These are phyloP conservation scores for Heteromyza rotundicornis DNA, from an alignment of 2,888 invertebrate species.

Conservation along the genomic window DNA sequence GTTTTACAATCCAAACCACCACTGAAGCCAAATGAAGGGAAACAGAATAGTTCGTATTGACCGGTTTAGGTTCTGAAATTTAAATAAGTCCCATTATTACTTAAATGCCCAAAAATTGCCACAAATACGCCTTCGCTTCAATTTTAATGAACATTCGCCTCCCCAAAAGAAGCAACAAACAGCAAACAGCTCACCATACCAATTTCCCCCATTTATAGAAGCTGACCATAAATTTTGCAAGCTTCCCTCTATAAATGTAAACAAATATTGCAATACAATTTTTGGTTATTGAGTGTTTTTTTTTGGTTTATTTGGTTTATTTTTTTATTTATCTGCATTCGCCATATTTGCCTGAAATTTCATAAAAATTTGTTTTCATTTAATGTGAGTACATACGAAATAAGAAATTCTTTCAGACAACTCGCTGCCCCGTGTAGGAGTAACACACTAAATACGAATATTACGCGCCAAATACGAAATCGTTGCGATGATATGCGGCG, in stretches of 20 bases:
- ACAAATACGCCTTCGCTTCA: background rate
- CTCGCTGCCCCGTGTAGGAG: no score
- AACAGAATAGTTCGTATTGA: no score
- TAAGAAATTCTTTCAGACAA: background rate
- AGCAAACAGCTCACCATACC: conserved; percentile 5
- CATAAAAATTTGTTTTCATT: conserved; percentile 3
- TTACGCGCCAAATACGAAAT: background rate
- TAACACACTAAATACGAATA: background rate
- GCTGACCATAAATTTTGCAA: conserved; percentile 18
- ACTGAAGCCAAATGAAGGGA: no score
- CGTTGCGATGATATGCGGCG: background rate
- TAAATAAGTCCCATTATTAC: background rate
- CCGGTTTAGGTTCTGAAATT: no score
- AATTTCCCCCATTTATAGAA: conserved; percentile 18
- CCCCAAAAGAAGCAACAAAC: conserved; percentile 2
- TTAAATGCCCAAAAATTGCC: background rate
- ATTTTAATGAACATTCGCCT: no score
- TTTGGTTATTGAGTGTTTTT: conserved; percentile 16
- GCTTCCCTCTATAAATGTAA: conserved; percentile 11
- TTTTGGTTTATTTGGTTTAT: conserved; percentile 10
- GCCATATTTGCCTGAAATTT: background rate
- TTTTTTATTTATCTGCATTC: background rate
- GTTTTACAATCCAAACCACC: no score
- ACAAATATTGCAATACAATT: conserved; percentile 14
- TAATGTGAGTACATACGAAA: background rate